Evolutionary conservation across 2,113 vertebrate genomes (phyloP).

Genomic region (Ctenodactylus gundi): DNA sequence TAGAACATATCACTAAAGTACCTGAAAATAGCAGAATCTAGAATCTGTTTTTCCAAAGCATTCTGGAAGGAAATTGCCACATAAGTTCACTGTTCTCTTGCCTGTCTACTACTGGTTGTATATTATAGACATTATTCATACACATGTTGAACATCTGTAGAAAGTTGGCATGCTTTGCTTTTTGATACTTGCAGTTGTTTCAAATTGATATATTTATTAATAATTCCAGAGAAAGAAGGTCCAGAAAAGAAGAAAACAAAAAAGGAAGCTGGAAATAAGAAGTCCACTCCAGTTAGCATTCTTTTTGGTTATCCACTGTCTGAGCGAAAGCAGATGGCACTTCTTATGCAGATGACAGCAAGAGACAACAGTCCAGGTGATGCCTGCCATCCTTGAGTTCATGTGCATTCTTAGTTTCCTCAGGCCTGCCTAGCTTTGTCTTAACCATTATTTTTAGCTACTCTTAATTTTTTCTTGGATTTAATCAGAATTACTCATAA

Average conservation of each 20-base stretch:
- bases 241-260: conserved; percentile 98
- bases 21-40: conserved; percentile 29
- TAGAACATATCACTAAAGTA: conserved; percentile 2
- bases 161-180: conserved; percentile 18
- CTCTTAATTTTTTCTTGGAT: conserved; percentile 26
- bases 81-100: not conserved
- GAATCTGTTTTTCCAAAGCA: conserved; percentile 13
- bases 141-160: not conserved
- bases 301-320: conserved; percentile 98
- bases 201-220: conserved; percentile 70
- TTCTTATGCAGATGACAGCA: conserved; percentile 99
- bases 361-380: conserved; percentile 99
- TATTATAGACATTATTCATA: not conserved
- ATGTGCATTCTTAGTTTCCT: conserved; percentile 24
- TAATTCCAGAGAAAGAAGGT: conserved; percentile 95
- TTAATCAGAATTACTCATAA: conserved; percentile 20
- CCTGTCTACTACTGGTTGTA: not conserved
- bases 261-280: conserved; percentile 95
- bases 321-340: conserved; percentile 98
- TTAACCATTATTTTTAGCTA: conserved; percentile 22
- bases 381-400: conserved; percentile 25
- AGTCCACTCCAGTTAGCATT: conserved; percentile 94
- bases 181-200: conserved; percentile 51
- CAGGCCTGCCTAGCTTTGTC: not conserved
- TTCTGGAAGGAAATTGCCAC: conserved; percentile 23